Evolutionary conservation across 2,113 vertebrate species (phyloP), one percentile per base, ranked within the genome.

Genomic region (Pterocles gutturalis): DNA sequence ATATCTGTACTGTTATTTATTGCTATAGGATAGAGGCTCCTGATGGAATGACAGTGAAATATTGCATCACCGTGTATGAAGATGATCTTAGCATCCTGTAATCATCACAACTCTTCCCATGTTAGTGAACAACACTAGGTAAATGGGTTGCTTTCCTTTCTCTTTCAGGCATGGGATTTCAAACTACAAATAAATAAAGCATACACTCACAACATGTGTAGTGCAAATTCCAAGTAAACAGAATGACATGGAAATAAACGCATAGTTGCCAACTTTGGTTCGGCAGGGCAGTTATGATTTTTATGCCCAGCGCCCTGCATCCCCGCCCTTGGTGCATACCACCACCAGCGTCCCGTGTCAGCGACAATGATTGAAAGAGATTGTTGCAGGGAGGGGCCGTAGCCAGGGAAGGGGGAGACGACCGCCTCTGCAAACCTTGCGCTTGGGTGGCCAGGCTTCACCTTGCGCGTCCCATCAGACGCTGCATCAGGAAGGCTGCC

Each of bases 151-250:
- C 70, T 88, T 87, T n/a, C 84, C 72, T 92, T 96, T 83, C 95
- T 91, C 89, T 93, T 87, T 91, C 96, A 97, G 94, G 93, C 88
- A 87, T 54, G 51, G 96, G 95, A 96, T 96, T 96, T 97, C 78
- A 12, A 97, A 97, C 93, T 76, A 96, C 92, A 90, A 98, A 98
- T 98, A 98, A 98, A 98, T 98, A 98, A 98, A 98, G 95, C 92
- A 66, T 91, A 98, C 97, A 98, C 97, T 97, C 97, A 97, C 96
- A 88, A 90, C 79, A 31, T 48, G 90, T 97, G 97, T 95, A 98
- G 97, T 98, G 97, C 97, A 97, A 97, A 97, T 95, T 89, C 97
- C 92, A 97, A 97, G 97, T 98, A 98, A 98, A 98, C 98, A 98
- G 98, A 97, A 96, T 97, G 97, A 98, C 98, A 83, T 21, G 91